These are phyloP conservation scores for Eurytoma adleriae DNA, from an alignment of 2,888 invertebrate genomes.

Conservation along the genomic window DNA sequence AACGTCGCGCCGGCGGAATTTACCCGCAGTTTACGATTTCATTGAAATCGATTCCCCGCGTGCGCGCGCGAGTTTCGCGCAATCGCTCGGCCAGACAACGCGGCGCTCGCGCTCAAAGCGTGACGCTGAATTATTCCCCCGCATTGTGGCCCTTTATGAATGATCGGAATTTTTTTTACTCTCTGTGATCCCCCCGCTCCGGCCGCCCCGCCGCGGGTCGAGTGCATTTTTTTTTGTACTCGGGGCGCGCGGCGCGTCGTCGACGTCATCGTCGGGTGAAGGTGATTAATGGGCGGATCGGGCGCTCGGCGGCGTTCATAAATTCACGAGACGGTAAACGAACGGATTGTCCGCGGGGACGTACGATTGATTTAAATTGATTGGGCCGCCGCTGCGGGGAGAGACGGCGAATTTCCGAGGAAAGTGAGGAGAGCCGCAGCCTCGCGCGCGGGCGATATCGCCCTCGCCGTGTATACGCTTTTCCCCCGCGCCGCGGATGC, in stretches of 20 bases:
- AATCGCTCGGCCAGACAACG: background rate
- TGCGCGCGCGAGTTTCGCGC: background rate
- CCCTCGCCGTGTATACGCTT: background rate
- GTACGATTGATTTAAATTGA: slow-evolving; percentile 48
- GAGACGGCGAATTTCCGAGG: slow-evolving; percentile 3
- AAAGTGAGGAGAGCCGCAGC: slow-evolving; percentile 7
- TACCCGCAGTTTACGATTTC: background rate
- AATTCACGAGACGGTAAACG: slow-evolving; percentile 39
- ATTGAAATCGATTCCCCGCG: slow-evolving; percentile 21
- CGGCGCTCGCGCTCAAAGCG: background rate
- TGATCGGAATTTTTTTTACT: slow-evolving; percentile 19
- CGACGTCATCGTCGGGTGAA: slow-evolving; percentile 3
- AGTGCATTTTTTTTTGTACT: slow-evolving; percentile 24
- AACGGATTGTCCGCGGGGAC: slow-evolving; percentile 23
- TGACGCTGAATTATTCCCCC: slow-evolving; percentile 18
- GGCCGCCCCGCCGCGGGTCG: background rate
- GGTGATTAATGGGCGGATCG: slow-evolving; percentile 42
- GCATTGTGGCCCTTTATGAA: background rate
- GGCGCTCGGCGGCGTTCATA: slow-evolving; percentile 18
- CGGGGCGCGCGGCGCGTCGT: background rate
- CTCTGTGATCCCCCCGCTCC: background rate
- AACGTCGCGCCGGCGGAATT: slow-evolving; percentile 17
- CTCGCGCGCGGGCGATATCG: background rate
- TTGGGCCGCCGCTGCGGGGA: slow-evolving; percentile 3
- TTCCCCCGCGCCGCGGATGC: background rate